Percentiles rank a stretch among this genome's conserved stretches.
Conservation (phyloP, 2,797 vertebrate genomes). For the Sebastes steindachneri region DNA sequence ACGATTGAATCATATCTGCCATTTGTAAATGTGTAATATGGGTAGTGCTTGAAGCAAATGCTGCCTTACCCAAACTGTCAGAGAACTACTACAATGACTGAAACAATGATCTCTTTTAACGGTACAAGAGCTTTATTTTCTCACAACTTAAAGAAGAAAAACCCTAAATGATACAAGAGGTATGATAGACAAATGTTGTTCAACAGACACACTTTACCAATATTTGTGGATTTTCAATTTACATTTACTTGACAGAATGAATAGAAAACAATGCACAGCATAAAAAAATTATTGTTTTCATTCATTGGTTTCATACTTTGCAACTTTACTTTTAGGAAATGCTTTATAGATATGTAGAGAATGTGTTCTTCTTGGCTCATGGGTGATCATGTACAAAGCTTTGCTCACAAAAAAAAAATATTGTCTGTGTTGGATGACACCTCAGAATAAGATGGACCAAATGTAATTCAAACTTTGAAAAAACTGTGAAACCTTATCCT, state of each 20-base stretch:
- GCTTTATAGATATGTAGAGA: conserved; percentile 41
- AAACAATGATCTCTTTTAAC: not conserved
- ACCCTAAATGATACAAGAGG: conserved; percentile 15
- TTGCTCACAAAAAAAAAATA: conserved; percentile 26
- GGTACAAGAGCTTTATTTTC: conserved; percentile 50
- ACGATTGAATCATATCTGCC: conserved; percentile 39
- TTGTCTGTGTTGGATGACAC: conserved; percentile 22
- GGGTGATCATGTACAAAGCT: conserved; percentile 42
- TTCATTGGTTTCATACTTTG: conserved; percentile 11
- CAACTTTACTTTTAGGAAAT: conserved; percentile 24
- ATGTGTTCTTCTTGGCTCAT: conserved; percentile 72
- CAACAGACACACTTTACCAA: conserved; percentile 22
- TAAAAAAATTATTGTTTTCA: conserved; percentile 27
- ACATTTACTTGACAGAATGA: conserved; percentile 14
- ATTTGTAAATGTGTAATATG: not conserved
- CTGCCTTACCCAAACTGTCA: conserved; percentile 40
- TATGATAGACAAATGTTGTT: conserved; percentile 46
- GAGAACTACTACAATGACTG: not conserved
- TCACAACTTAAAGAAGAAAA: conserved; percentile 8
- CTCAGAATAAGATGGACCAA: conserved; percentile 12
- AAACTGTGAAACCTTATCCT: conserved; percentile 7
- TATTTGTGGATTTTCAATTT: conserved; percentile 5
- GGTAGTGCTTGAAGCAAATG: not conserved
- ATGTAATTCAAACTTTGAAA: not conserved
- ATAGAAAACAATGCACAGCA: conserved; percentile 48